Conservation (phyloP, 2,888 invertebrate species). For the Masnerella sp. region DNA sequence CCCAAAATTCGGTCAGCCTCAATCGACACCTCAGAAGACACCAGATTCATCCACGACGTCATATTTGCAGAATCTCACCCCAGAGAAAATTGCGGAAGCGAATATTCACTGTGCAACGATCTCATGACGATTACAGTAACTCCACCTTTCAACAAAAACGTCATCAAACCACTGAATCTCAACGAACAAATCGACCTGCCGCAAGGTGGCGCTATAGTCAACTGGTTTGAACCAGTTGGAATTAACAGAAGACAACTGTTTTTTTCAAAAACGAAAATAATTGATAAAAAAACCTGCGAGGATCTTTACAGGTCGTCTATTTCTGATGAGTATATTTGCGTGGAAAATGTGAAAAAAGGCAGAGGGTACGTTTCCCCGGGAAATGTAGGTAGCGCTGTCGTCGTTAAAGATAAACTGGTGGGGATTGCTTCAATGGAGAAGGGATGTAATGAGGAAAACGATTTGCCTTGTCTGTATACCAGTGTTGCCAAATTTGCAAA, state of each 20-base stretch:
- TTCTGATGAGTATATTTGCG: conserved; percentile 6
- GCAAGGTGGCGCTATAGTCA: not conserved
- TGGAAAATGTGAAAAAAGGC: not conserved
- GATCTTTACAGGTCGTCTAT: not conserved
- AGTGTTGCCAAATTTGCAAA: not conserved
- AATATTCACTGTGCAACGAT: not conserved
- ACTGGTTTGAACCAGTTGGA: not conserved
- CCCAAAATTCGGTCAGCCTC: not conserved
- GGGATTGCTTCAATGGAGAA: not conserved
- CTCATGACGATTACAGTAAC: not conserved
- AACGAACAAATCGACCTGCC: not conserved
- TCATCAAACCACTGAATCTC: not conserved
- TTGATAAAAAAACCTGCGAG: not conserved
- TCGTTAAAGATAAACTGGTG: not conserved
- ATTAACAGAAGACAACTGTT: not conserved
- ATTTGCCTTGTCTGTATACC: not conserved
- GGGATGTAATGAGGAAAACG: not conserved
- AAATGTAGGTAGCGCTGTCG: conserved; percentile 1
- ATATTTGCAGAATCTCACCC: not conserved
- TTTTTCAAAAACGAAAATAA: not conserved
- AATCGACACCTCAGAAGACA: not conserved
- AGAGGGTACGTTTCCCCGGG: not conserved
- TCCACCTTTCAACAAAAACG: not conserved
- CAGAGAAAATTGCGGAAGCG: not conserved
- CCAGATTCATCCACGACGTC: not conserved